These are phyloP conservation scores for Paramisgurnus dabryanus DNA, from an alignment of 2,113 vertebrate species.

Conservation along the genomic window DNA sequence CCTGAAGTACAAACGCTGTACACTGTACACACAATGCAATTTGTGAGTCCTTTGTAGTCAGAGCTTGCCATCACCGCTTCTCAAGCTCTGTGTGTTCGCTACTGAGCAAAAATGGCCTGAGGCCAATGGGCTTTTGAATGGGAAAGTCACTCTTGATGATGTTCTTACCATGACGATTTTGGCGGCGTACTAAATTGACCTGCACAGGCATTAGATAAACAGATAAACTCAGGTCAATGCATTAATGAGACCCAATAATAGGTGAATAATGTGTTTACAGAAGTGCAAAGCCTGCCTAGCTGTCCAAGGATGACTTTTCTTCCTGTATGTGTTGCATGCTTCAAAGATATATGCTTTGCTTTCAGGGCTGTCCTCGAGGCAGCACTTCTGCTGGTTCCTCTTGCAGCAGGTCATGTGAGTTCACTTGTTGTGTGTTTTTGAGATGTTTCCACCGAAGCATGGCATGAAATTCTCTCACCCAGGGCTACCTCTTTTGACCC, in stretches of 20 bases:
- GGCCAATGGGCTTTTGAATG: constrained; percentile 12
- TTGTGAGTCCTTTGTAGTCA: constrained; percentile 26
- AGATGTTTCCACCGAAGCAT: constrained; percentile 83
- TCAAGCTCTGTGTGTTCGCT: neutral
- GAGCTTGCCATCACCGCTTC: neutral
- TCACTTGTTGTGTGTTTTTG: constrained; percentile 68
- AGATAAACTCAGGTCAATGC: constrained; percentile 5
- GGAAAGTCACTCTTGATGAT: constrained; percentile 28
- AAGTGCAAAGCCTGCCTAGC: neutral
- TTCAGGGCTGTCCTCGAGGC: constrained; percentile 81
- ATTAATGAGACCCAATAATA: constrained; percentile 21
- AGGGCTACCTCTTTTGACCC: neutral
- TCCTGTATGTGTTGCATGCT: constrained; percentile 54
- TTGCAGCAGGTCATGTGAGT: constrained; percentile 84
- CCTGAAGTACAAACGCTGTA: neutral
- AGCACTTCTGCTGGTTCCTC: constrained; percentile 72
- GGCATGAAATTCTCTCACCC: constrained; percentile 68
- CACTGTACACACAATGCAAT: constrained; percentile 14
- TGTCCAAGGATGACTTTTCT: constrained; percentile 4
- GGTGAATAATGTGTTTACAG: constrained; percentile 3
- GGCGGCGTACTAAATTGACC: constrained; percentile 37
- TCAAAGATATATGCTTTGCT: constrained; percentile 81
- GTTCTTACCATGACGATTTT: constrained; percentile 37
- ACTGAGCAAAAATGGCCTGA: neutral
- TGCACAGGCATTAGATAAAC: constrained; percentile 16